Evolutionary conservation across 2,797 vertebrate genomes (phyloP).

Genomic region (Gymnoscopelus microlampas): DNA sequence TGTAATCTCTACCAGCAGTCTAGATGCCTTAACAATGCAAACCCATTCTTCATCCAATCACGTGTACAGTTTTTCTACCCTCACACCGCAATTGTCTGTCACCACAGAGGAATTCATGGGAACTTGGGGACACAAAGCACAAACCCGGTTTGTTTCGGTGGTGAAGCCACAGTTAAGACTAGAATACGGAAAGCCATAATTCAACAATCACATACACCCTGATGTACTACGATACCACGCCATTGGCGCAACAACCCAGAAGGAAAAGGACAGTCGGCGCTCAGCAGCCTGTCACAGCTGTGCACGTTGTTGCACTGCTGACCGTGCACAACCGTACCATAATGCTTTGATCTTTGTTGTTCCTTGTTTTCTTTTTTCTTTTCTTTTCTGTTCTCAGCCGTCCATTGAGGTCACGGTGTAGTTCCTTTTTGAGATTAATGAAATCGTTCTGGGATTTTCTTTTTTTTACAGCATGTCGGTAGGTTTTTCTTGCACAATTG

Average conservation of each 20-base stretch:
- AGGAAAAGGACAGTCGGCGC: conserved; percentile 47
- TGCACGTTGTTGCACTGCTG: conserved; percentile 65
- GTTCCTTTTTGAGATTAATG: conserved; percentile 29
- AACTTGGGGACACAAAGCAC: conserved; percentile 87
- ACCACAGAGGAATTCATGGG: conserved; percentile 92
- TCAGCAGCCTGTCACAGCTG: conserved; percentile 56
- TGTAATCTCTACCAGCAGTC: conserved; percentile 99
- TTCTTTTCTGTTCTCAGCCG: conserved; percentile 22
- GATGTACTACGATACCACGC: conserved; percentile 67
- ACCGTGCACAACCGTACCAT: conserved; percentile 54
- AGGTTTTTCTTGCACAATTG: conserved; percentile 32
- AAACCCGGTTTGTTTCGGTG: conserved; percentile 93
- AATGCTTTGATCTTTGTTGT: too few species aligned
- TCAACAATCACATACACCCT: conserved; percentile 71
- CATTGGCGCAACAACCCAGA: conserved; percentile 62
- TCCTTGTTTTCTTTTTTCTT: conserved; percentile 1
- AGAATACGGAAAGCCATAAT: conserved; percentile 81
- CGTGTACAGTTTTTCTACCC: conserved; percentile 87
- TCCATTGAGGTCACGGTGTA: conserved; percentile 49
- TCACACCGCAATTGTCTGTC: conserved; percentile 89
- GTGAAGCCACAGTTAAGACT: conserved; percentile 70
- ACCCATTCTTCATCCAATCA: conserved; percentile 93
- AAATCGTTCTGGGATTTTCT: conserved; percentile 27
- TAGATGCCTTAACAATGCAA: conserved; percentile 99
- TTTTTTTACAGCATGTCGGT: conserved; percentile 34